These are phyloP conservation scores for Ambastaia sidthimunki DNA, from an alignment of 2,797 vertebrate species.

Conservation along the genomic window DNA sequence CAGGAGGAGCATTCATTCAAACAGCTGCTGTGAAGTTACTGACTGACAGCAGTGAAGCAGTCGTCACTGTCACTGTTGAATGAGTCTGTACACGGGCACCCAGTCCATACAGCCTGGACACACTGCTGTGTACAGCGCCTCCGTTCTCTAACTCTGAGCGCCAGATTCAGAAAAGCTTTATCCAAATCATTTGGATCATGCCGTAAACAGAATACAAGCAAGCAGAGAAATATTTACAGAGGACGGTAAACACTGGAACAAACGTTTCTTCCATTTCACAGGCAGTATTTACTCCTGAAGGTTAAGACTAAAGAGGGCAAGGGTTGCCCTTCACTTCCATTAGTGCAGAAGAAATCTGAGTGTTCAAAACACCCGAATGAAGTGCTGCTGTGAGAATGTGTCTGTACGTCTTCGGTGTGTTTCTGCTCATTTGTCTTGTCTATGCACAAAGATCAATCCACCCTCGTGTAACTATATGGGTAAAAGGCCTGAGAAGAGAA, in stretches of 20 bases:
- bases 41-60: background rate
- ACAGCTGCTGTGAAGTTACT: background rate
- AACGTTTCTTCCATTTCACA: background rate
- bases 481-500: too few relatives aligned
- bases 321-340: too few relatives aligned
- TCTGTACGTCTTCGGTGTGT: too few relatives aligned
- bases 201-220: background rate
- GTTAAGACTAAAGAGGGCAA: background rate
- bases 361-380: too few relatives aligned
- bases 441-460: too few relatives aligned
- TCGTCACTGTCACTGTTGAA: background rate
- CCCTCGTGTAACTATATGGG: too few relatives aligned
- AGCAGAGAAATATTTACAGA: conserved; percentile 13
- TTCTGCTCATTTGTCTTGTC: too few relatives aligned
- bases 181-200: background rate
- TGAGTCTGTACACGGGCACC: background rate
- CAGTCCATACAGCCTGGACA: background rate
- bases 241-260: background rate
- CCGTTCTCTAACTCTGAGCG: background rate
- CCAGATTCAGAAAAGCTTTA: background rate
- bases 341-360: too few relatives aligned
- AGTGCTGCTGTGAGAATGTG: too few relatives aligned
- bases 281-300: background rate
- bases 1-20: background rate
- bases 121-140: background rate